Percentiles rank a stretch among this genome's conserved stretches.
These are phyloP conservation scores for Helicoverpa armigera DNA, from an alignment of 1,140 invertebrate genomes.

Conservation along the genomic window DNA sequence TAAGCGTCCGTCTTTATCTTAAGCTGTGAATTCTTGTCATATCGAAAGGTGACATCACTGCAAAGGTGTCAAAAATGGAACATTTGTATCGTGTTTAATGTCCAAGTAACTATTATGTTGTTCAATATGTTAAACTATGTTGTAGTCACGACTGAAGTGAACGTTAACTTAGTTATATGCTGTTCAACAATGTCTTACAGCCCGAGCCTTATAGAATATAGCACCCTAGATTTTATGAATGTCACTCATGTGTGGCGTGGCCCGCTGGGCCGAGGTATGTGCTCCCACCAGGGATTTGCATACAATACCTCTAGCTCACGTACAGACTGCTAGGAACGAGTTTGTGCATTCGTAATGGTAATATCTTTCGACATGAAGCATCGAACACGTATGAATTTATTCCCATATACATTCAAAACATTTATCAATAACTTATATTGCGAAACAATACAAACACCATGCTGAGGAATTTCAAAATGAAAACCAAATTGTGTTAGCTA, in stretches of 20 bases:
- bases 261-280: constrained; percentile 51
- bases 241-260: constrained; percentile 42
- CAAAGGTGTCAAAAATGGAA: background rate
- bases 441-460: constrained; percentile 1
- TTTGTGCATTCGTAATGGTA: constrained; percentile 32
- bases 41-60: constrained; percentile 16
- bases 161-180: constrained; percentile 4
- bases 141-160: constrained; percentile 5
- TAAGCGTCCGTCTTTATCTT: constrained; percentile 6
- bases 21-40: constrained; percentile 8
- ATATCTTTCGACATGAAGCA: constrained; percentile 20
- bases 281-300: constrained; percentile 68
- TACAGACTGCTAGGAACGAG: constrained; percentile 13
- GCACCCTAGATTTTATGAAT: constrained; percentile 38
- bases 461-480: background rate
- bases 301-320: constrained; percentile 66
- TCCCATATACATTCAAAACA: constrained; percentile 22
- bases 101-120: background rate
- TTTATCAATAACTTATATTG: background rate
- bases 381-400: constrained; percentile 1
- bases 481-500: background rate
- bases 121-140: background rate
- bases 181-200: constrained; percentile 17
- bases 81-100: background rate
- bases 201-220: background rate